Percentiles rank a stretch among this genome's conserved stretches.
Evolutionary conservation across 2,888 invertebrate genomes (phyloP).

Genomic region (Resseliella maxima): DNA sequence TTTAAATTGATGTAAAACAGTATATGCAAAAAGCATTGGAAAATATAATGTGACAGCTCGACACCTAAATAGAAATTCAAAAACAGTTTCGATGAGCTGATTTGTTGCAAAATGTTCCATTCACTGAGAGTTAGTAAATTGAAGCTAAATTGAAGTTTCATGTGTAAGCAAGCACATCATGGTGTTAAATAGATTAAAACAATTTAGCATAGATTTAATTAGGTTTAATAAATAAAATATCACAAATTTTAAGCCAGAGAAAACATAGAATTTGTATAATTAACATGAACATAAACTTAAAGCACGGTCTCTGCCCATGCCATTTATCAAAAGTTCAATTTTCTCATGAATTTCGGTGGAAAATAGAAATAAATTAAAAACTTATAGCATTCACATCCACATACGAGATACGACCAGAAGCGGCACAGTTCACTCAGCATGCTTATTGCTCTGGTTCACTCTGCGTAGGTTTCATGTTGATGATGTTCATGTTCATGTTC

Average conservation of each 20-base stretch:
- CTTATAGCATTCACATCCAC: neutral
- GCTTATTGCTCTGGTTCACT: neutral
- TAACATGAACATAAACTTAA: slow-evolving; percentile 29
- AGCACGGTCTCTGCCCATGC: slow-evolving; percentile 40
- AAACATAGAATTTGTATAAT: slow-evolving; percentile 36
- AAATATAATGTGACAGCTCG: too few species aligned
- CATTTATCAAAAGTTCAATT: slow-evolving; percentile 47
- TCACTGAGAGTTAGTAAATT: neutral
- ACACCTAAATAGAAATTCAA: too few species aligned
- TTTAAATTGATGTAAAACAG: too few species aligned
- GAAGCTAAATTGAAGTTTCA: neutral
- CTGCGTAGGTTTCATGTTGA: too few species aligned
- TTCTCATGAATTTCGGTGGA: slow-evolving; percentile 26
- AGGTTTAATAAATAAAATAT: slow-evolving; percentile 21
- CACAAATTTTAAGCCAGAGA: neutral
- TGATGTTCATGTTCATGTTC: neutral
- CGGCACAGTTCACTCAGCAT: neutral
- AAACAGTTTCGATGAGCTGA: too few species aligned
- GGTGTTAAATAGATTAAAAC: slow-evolving; percentile 42
- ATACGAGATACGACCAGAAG: neutral
- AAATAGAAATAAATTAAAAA: slow-evolving; percentile 31
- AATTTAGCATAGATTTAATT: slow-evolving; percentile 28
- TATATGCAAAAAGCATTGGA: too few species aligned
- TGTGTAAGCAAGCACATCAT: too few species aligned
- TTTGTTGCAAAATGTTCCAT: neutral